Conservation (phyloP, 2,888 invertebrate species). For the Phyto melanocephala region DNA sequence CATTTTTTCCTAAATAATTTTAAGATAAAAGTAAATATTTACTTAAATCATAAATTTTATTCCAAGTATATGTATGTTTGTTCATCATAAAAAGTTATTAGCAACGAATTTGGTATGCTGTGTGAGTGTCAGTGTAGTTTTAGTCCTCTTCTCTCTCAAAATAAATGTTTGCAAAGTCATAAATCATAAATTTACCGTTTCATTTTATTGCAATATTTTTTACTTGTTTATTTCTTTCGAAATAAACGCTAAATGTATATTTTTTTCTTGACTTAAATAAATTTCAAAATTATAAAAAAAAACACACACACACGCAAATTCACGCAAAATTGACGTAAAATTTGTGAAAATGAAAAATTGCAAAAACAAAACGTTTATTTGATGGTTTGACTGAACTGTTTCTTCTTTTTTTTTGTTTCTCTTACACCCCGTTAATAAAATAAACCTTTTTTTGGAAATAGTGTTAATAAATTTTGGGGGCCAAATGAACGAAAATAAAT, state of each 20-base stretch:
- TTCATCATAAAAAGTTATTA: not conserved
- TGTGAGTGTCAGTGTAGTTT: too few relatives aligned
- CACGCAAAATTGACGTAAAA: constrained; percentile 1
- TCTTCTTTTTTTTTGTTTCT: not conserved
- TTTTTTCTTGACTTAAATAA: constrained; percentile 9
- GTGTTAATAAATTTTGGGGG: not conserved
- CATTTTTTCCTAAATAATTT: not conserved
- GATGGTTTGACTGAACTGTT: not conserved
- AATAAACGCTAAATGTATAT: constrained; percentile 6
- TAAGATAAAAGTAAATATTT: not conserved
- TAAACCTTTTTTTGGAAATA: not conserved
- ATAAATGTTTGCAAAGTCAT: constrained; percentile 25
- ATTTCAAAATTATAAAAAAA: not conserved
- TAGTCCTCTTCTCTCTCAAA: not conserved
- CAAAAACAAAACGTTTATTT: constrained; percentile 5
- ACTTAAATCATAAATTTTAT: not conserved
- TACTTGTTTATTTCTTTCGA: not conserved
- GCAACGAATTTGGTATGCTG: too few relatives aligned
- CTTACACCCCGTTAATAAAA: not conserved
- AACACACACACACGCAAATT: too few relatives aligned
- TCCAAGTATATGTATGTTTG: not conserved
- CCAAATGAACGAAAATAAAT: not conserved
- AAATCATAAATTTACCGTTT: constrained; percentile 35
- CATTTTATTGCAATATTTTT: not conserved
- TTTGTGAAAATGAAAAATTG: not conserved